Evolutionary conservation across 2,888 invertebrate genomes (phyloP), one percentile per base, ranked within the genome.

Genomic region (Brachynemurus nebulosus): DNA sequence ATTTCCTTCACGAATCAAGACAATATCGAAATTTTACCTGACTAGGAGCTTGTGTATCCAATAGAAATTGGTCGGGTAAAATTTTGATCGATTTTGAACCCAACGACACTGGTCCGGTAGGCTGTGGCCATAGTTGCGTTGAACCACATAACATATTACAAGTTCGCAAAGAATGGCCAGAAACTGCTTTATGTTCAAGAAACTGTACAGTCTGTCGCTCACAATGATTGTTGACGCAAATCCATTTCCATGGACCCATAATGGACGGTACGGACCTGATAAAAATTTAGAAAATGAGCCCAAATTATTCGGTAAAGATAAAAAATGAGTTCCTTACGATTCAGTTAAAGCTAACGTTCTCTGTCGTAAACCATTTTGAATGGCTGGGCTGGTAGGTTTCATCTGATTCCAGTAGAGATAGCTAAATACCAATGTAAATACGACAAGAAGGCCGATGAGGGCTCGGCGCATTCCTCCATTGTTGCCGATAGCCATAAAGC

Each of bases 91-190:
- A 77, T 44, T 72, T 73, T 14, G 72, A 72, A 50, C 79, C 80
- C 18, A 86, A 69, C 49, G 72, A 69, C 21, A 80, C 72, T 46
- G 75, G 75, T 1, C 80, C 79, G 2, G 83, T 84, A 41, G 86
- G 86, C 61, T 78, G 78, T 20, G 86, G 86, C 86, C 86, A 86
- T 19, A 86, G 70, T 53, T 83, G 78, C 20, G 73, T 71, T 45
- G 75, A 71, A 19, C 83, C 82, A 62, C 86, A 86, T 12, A 81
- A 69, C 74, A 86, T 84, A 55, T 79, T 78, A 65, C 86, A 86
- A 6, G 82, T 82, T 33, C 75, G 71, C 52, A 84, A 67, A 5
- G 81, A 78, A 20, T 65, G 65, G 21, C 63, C 57, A 36, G 66
- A 53, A 20, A 48, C 48, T 2, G 64, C 66, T 47, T 67, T 62